phyloP scores from a whole-genome alignment of 2,797 vertebrate genomes.

The Anniella stebbinsi region DNA sequence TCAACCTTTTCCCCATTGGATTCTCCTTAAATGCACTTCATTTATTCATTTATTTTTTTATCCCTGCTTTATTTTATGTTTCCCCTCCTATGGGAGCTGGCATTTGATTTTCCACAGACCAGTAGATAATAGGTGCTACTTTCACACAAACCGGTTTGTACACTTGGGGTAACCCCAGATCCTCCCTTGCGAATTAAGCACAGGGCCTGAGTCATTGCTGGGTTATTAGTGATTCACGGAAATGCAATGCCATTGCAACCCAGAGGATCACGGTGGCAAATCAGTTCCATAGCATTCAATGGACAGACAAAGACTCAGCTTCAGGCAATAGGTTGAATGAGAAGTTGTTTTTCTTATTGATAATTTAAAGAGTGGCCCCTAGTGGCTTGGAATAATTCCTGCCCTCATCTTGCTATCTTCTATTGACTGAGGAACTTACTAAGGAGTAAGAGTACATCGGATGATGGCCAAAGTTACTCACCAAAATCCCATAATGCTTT shows the following conservation, averaged over 20 bases:
- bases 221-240: background rate
- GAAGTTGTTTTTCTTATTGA: background rate
- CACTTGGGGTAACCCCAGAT: background rate
- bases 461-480: background rate
- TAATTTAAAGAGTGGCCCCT: background rate
- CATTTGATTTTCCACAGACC: conserved; percentile 30
- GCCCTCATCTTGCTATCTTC: background rate
- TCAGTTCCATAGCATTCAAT: background rate
- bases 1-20: background rate
- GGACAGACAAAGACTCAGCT: background rate
- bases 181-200: background rate
- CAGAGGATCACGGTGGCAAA: background rate
- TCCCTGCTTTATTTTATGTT: background rate
- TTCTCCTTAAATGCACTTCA: background rate
- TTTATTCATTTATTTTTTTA: conserved; percentile 21
- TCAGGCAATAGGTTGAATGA: background rate
- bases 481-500: background rate
- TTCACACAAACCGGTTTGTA: background rate
- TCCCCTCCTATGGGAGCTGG: background rate
- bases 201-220: conserved; percentile 5
- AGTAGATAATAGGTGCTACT: conserved; percentile 20
- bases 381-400: background rate
- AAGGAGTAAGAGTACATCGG: background rate
- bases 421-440: background rate
- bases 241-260: background rate